Conservation (phyloP, 2,797 vertebrate genomes). For the Micropoecilia bifurca region DNA sequence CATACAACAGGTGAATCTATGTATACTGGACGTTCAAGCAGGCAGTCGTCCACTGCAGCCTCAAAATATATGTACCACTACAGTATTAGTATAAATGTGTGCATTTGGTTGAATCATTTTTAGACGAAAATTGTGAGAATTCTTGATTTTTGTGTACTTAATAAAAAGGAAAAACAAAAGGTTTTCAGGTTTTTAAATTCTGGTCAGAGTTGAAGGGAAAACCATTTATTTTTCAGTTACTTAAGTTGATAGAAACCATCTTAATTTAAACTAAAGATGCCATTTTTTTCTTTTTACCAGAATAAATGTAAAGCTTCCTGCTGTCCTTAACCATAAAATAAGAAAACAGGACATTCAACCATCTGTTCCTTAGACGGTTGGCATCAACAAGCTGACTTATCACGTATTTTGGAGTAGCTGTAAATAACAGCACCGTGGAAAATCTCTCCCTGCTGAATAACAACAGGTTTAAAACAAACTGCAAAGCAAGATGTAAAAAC, state of each 20-base stretch:
- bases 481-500: slow-evolving; percentile 32
- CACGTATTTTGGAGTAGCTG: background rate
- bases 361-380: slow-evolving; percentile 15
- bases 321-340: background rate
- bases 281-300: background rate
- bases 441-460: slow-evolving; percentile 39
- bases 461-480: slow-evolving; percentile 49
- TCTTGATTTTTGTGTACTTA: background rate
- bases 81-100: background rate
- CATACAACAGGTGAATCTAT: background rate
- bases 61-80: background rate
- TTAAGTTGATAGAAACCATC: background rate
- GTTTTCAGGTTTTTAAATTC: background rate
- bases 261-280: background rate
- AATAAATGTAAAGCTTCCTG: background rate
- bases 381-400: slow-evolving; percentile 6
- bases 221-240: background rate
- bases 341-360: background rate
- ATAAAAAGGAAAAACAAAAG: background rate
- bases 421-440: slow-evolving; percentile 30
- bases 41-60: background rate
- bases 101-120: background rate
- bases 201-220: background rate
- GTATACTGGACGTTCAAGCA: background rate
- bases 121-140: background rate